These are phyloP conservation scores for Leptura quadrifasciata DNA, from an alignment of 2,888 invertebrate species.

Conservation along the genomic window DNA sequence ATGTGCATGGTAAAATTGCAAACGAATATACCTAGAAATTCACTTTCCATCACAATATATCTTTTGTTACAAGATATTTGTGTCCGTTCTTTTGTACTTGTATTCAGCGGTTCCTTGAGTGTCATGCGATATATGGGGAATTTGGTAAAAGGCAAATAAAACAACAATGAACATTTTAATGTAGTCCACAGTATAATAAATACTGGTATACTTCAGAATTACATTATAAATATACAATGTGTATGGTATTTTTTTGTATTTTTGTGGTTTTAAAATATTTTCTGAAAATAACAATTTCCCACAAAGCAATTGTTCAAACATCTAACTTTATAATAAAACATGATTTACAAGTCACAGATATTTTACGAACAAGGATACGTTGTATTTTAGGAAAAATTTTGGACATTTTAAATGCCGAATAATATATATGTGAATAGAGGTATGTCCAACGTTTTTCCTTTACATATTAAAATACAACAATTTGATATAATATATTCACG, in stretches of 20 bases:
- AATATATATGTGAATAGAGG: slow-evolving; percentile 43
- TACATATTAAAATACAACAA: slow-evolving; percentile 71
- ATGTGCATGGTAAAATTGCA: too few relatives aligned
- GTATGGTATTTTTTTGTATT: slow-evolving; percentile 74
- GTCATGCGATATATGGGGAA: too few relatives aligned
- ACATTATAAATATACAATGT: slow-evolving; percentile 77
- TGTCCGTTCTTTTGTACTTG: too few relatives aligned
- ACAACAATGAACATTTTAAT: slow-evolving; percentile 69
- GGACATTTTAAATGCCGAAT: slow-evolving; percentile 49
- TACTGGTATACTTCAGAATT: slow-evolving; percentile 77
- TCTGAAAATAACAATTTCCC: slow-evolving; percentile 77
- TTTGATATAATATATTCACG: slow-evolving; percentile 72
- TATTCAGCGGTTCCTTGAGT: too few relatives aligned
- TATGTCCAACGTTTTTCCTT: slow-evolving; percentile 66
- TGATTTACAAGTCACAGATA: slow-evolving; percentile 73
- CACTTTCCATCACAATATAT: too few relatives aligned
- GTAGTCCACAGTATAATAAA: slow-evolving; percentile 76
- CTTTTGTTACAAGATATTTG: too few relatives aligned
- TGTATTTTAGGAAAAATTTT: slow-evolving; percentile 67
- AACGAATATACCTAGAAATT: too few relatives aligned
- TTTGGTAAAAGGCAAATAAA: slow-evolving; percentile 58
- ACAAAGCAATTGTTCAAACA: slow-evolving; percentile 76
- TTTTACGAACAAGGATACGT: slow-evolving; percentile 72
- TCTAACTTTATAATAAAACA: slow-evolving; percentile 74
- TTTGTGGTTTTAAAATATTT: slow-evolving; percentile 75